These are phyloP conservation scores for Macrophya alboannulata DNA, from an alignment of 2,888 invertebrate species.

Conservation along the genomic window DNA sequence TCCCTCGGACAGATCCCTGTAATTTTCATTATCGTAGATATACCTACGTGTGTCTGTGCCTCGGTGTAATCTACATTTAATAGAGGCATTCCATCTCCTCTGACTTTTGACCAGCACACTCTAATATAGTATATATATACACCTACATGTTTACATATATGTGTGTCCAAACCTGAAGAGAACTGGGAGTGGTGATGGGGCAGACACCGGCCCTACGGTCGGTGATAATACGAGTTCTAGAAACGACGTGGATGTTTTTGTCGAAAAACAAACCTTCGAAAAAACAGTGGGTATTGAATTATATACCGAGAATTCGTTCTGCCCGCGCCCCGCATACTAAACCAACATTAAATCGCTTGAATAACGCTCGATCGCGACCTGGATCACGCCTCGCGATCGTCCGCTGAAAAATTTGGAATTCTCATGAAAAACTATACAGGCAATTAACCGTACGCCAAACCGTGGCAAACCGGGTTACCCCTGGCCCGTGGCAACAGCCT, in stretches of 20 bases:
- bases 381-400: background rate
- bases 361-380: constrained; percentile 13
- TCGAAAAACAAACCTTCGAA: constrained; percentile 46
- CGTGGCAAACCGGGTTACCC: constrained; percentile 13
- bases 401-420: background rate
- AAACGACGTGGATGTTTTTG: constrained; percentile 39
- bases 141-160: background rate
- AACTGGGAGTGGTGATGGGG: constrained; percentile 2
- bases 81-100: constrained; percentile 52
- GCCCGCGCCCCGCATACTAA: constrained; percentile 33
- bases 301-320: constrained; percentile 62
- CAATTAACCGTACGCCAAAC: constrained; percentile 31
- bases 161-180: background rate
- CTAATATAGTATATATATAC: background rate
- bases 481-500: background rate
- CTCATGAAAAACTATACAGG: constrained; percentile 22
- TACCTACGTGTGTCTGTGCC: constrained; percentile 34
- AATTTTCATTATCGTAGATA: constrained; percentile 54
- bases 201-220: background rate
- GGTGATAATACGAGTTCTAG: constrained; percentile 43
- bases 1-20: constrained; percentile 44
- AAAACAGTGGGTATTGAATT: constrained; percentile 64
- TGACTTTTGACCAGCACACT: constrained; percentile 39
- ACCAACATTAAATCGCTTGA: background rate
- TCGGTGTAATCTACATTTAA: constrained; percentile 58